Percentiles rank a stretch among this genome's conserved stretches.
Evolutionary conservation across 2,113 vertebrate species (phyloP).

Genomic region (Cebus imitator): DNA sequence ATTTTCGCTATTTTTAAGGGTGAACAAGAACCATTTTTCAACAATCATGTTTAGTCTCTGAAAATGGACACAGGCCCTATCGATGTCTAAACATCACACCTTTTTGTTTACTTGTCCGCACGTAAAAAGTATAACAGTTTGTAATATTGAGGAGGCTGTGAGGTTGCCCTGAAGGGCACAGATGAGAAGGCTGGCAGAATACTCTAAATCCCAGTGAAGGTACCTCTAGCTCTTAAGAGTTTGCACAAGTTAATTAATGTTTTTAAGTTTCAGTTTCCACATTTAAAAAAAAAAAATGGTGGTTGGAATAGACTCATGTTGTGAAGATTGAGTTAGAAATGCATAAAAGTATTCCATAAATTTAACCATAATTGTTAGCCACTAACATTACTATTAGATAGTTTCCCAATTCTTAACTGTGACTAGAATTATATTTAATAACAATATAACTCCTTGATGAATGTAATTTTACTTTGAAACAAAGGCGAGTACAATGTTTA

Average conservation of each 20-base stretch:
- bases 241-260: not conserved
- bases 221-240: not conserved
- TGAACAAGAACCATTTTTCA: not conserved
- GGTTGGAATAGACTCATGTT: not conserved
- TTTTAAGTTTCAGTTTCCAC: not conserved
- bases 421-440: not conserved
- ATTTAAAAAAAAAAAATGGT: not conserved
- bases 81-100: not conserved
- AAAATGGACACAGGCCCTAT: not conserved
- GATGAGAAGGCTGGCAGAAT: too few relatives aligned
- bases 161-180: not conserved
- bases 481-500: not conserved
- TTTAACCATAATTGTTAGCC: not conserved
- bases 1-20: not conserved
- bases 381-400: not conserved
- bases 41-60: not conserved
- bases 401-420: not conserved
- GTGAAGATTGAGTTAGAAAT: constrained; percentile 4
- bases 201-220: not conserved
- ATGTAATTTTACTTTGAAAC: not conserved
- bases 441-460: not conserved
- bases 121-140: not conserved
- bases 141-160: not conserved
- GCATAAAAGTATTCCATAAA: not conserved
- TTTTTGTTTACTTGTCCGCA: not conserved